phyloP scores from a whole-genome alignment of 2,888 invertebrate species.

The Ctena decussata region DNA sequence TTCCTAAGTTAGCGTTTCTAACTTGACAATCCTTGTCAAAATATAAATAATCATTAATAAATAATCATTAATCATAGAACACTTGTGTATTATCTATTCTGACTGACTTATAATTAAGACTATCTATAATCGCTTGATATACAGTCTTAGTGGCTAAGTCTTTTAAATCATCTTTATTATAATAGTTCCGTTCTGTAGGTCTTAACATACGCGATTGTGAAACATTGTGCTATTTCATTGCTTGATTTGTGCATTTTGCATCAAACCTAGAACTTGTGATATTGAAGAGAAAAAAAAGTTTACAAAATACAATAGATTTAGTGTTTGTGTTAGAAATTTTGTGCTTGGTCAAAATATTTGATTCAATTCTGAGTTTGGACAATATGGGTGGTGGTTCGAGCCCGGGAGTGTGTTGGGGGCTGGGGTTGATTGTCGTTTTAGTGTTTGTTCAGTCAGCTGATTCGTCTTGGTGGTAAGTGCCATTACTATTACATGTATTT shows the following conservation, averaged over 20 bases:
- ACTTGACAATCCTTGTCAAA: not conserved
- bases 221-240: not conserved
- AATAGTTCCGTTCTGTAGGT: not conserved
- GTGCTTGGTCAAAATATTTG: too few relatives aligned
- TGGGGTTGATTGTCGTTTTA: constrained; percentile 26
- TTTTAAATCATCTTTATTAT: not conserved
- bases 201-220: not conserved
- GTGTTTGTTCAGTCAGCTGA: constrained; percentile 65
- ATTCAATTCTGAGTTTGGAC: too few relatives aligned
- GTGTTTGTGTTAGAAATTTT: not conserved
- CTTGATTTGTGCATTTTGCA: too few relatives aligned
- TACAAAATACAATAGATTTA: too few relatives aligned
- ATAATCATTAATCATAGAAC: not conserved
- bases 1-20: not conserved
- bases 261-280: too few relatives aligned
- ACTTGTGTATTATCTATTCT: not conserved
- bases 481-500: not conserved
- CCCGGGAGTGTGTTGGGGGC: not conserved
- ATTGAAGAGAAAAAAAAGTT: too few relatives aligned
- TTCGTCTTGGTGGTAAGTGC: constrained; percentile 78
- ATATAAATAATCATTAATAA: not conserved
- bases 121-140: not conserved
- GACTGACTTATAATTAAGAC: not conserved
- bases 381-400: not conserved
- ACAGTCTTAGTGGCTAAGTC: not conserved